These are phyloP conservation scores for Microctenopoma lineatum DNA, from an alignment of 2,797 vertebrate species.

Conservation along the genomic window DNA sequence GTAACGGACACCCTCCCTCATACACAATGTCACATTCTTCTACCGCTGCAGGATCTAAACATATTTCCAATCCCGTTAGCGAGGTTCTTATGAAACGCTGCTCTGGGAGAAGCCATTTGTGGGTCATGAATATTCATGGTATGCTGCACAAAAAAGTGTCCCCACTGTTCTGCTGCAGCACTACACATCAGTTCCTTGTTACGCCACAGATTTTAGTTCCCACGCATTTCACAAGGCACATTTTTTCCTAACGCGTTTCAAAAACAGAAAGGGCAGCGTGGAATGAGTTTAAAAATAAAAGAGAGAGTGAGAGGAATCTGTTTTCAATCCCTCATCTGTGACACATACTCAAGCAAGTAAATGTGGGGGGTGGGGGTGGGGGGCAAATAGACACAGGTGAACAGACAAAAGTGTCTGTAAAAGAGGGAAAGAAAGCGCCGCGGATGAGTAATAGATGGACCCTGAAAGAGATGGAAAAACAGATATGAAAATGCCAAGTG, in stretches of 20 bases:
- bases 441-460: neutral
- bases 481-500: conserved; percentile 16
- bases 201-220: neutral
- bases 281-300: neutral
- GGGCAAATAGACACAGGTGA: neutral
- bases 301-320: neutral
- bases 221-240: neutral
- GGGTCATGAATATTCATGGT: conserved; percentile 23
- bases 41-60: neutral
- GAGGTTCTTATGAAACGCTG: neutral
- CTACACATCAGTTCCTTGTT: conserved; percentile 1
- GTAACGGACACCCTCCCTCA: neutral
- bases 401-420: neutral
- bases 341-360: neutral
- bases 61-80: neutral
- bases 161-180: neutral
- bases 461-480: neutral
- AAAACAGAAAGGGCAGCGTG: neutral
- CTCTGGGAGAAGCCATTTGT: neutral
- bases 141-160: neutral
- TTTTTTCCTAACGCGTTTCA: neutral
- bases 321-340: neutral
- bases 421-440: neutral
- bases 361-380: neutral
- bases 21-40: neutral